These are phyloP conservation scores for Brienomyrus brachyistius DNA, from an alignment of 2,113 vertebrate species.

Conservation along the genomic window DNA sequence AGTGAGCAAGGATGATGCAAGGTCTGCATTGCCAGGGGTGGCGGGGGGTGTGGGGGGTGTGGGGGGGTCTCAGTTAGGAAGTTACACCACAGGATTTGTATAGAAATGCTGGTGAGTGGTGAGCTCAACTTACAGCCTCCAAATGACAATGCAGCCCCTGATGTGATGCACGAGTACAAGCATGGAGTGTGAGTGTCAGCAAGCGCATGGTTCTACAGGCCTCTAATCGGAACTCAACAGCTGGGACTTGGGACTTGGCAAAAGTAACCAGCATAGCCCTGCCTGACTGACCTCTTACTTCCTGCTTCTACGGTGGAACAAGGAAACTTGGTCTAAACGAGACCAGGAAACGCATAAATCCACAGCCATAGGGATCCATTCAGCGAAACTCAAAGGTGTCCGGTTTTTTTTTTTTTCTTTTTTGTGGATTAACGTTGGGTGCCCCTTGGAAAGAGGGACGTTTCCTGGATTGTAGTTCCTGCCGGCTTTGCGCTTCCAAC, in stretches of 20 bases:
- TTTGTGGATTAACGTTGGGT: neutral
- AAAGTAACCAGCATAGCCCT: neutral
- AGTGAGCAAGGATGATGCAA: neutral
- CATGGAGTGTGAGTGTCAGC: neutral
- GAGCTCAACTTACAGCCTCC: neutral
- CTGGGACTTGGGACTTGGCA: neutral
- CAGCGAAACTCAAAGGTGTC: neutral
- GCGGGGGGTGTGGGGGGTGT: neutral
- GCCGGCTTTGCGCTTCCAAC: neutral
- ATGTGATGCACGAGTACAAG: neutral
- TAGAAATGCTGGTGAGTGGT: constrained; percentile 9
- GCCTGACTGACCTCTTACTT: neutral
- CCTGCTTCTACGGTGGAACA: neutral
- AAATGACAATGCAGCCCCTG: neutral
- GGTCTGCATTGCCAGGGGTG: neutral
- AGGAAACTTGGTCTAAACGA: constrained; percentile 2
- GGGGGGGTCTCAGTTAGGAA: neutral
- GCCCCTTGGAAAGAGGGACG: neutral
- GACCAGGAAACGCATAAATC: neutral
- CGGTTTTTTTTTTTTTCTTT: neutral
- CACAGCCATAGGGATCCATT: neutral
- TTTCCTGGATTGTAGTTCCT: neutral
- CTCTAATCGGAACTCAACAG: neutral
- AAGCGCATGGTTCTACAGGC: neutral
- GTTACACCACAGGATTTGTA: neutral